These are phyloP conservation scores for Polydrusus tereticollis DNA, from an alignment of 2,888 invertebrate genomes.

Conservation along the genomic window DNA sequence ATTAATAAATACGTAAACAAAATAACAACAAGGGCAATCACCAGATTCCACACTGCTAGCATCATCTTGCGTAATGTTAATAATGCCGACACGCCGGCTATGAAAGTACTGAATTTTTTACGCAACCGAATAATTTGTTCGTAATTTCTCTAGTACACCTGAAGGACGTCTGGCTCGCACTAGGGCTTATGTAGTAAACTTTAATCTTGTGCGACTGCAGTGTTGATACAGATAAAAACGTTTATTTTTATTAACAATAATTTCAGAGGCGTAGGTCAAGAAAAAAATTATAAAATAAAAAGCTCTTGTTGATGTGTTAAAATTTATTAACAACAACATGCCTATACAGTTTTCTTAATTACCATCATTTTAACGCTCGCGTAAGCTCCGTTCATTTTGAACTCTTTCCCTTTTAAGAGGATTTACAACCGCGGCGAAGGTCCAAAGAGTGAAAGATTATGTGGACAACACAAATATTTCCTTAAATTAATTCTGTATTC, in stretches of 20 bases:
- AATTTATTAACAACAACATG: too few relatives aligned
- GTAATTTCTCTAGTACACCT: neutral
- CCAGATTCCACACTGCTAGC: neutral
- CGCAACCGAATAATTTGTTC: neutral
- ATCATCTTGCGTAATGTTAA: slow-evolving; percentile 3
- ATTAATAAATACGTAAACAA: slow-evolving; percentile 1
- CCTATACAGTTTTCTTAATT: too few relatives aligned
- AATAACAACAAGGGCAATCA: neutral
- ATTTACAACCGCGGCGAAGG: too few relatives aligned
- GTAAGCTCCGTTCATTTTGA: too few relatives aligned
- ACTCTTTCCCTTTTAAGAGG: too few relatives aligned
- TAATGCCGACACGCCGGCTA: neutral
- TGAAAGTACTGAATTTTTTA: slow-evolving; percentile 56
- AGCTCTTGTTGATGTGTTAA: neutral
- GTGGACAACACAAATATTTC: too few relatives aligned
- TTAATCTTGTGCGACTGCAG: neutral
- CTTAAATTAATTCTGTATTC: too few relatives aligned
- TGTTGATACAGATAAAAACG: neutral
- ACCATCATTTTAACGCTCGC: too few relatives aligned
- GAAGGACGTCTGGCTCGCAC: neutral
- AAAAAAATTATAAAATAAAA: neutral
- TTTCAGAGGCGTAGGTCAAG: neutral
- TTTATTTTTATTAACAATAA: neutral
- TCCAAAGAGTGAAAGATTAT: too few relatives aligned
- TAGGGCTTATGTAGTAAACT: neutral